Base-by-base conservation (phyloP, 1,140 invertebrate genomes). In the Lepidurus couesii region DNA sequence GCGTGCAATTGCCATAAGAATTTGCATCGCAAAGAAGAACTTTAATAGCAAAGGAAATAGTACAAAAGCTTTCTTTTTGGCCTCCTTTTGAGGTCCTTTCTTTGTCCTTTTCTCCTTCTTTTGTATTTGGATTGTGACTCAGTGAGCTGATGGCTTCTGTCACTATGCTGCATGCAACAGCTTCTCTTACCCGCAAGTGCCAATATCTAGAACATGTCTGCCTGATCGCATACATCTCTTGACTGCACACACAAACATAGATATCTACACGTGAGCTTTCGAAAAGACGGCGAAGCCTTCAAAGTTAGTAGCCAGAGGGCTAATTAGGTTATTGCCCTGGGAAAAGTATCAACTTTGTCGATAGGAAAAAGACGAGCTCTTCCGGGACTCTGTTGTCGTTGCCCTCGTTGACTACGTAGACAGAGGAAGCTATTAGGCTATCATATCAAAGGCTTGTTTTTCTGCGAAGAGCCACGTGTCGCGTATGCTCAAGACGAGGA, bases 11-110 rank as follows among this genome's bases (percentile, higher is more conserved):
- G 53, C 53, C 53, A 65, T 65, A 65, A 21, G 53, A 65, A 65
- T 65, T 65, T 65, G 53, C 53, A 65, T 65, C n/a, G 53, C 53
- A 65, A 65, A 65, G 53, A 65, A 65, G 53, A 65, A 65, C 53
- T 65, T 65, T 65, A 21, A 65, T 21, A 65, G 53, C 53, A 21
- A 65, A 21, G 53, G 53, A 65, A 65, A 21, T 65, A 65, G 53
- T 65, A 65, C 53, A 65, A 65, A 65, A 65, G 53, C 53, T n/a
- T 65, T 0, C 53, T 65, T 65, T 16, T 65, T 13, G n/a, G 26
- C 26, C 26, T 34, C 53, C 53, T 65, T 21, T 65, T 65, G 16
- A 11, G 53, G 53, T 13, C 53, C 21, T 65, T 13, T 65, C n/a
- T 65, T 65, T 47, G 10, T 16, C 45, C n/a, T 21, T 65, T 65